Base-by-base conservation (phyloP, 2,888 invertebrate species). In the Mimumesa dahlbomi region DNA sequence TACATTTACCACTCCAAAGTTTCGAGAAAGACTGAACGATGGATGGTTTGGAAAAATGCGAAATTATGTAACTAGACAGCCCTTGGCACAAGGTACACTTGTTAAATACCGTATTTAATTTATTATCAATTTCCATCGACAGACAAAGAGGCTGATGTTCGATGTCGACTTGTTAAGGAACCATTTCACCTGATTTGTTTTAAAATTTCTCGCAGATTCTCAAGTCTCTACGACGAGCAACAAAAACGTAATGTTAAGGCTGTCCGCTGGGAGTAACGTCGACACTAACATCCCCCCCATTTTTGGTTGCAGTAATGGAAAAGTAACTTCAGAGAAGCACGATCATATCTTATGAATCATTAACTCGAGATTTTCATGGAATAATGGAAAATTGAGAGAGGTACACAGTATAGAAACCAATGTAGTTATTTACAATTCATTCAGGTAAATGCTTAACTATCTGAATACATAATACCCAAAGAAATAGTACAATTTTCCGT, bases 1-100 rank as follows among this genome's bases (percentile, higher is more conserved):
- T 81, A 94, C 94, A 13, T 93, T 94, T 76, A 93, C 93, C 0
- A 93, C 93, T 2, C 92, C 93, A 0, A 93, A 92, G 82, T 93
- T 93, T 85, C 90, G 92, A 9, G 91, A 91, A 77, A 90, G 91
- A 73, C 84, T 92, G n/a, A 83, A 67, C 54, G 83, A 85, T 31
- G 82, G 82, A 5, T 88, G 87, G 82, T 76, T 85, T 19, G 74
- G 81, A 2, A 80, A 78, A 64, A 65, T 86, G 48, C 75, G 81
- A 1, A 78, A 68, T 40, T 81, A 78, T 48, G 65, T 83, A 14
- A 73, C 82, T 1, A 75, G 82, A 22, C 82, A 69, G 58, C 61
- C 73, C 40, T 84, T 85, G 1, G 53, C 73, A 9, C 81, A 80
- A 75, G 79, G 83, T 85, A 61, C 16, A 21, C 19, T n/a, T 54